Evolutionary conservation across 2,888 invertebrate species (phyloP).

Genomic region (Dasypogon diadema): DNA sequence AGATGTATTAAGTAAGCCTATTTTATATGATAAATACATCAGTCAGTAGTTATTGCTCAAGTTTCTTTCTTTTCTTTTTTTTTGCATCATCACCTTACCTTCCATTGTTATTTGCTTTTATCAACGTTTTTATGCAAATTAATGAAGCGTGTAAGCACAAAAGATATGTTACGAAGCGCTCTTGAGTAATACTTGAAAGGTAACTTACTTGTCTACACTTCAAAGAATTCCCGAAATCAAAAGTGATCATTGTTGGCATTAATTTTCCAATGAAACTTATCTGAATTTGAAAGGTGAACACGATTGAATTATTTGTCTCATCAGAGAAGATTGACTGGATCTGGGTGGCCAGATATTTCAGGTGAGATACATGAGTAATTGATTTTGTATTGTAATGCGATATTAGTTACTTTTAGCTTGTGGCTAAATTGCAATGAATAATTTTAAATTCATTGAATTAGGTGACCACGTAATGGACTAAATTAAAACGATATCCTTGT

Average conservation of each 20-base stretch:
- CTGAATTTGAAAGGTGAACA: neutral
- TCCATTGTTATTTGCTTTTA: neutral
- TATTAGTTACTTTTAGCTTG: neutral
- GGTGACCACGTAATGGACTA: too few species aligned
- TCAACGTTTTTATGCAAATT: neutral
- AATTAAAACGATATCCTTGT: too few species aligned
- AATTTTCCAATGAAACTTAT: neutral
- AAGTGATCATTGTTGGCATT: neutral
- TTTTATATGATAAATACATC: too few species aligned
- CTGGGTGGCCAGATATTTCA: neutral
- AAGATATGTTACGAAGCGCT: neutral
- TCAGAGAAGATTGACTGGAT: neutral
- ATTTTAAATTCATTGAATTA: neutral
- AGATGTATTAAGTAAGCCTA: too few species aligned
- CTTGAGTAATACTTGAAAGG: neutral
- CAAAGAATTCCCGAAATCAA: conserved; percentile 23
- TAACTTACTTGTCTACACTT: neutral
- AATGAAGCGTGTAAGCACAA: neutral
- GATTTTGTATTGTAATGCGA: neutral
- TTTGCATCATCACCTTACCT: neutral
- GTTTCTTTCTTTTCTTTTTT: neutral
- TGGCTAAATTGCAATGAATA: neutral
- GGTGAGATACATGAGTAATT: neutral
- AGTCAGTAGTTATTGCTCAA: too few species aligned
- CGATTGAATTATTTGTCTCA: neutral